These are phyloP conservation scores for Horisme vitalbata DNA, from an alignment of 2,888 invertebrate genomes.

Conservation along the genomic window DNA sequence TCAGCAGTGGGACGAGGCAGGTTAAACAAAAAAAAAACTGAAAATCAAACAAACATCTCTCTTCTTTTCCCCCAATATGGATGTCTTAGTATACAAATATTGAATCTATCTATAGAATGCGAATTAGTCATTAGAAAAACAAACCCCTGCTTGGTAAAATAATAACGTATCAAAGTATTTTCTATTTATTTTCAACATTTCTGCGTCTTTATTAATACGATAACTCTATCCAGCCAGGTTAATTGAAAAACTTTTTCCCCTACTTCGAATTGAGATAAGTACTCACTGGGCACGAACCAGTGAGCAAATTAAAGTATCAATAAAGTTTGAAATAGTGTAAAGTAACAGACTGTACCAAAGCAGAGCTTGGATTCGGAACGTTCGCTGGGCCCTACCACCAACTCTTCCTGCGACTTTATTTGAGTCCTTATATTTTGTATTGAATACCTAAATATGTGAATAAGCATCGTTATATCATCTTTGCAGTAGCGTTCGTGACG, in stretches of 20 bases:
- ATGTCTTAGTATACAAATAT: too few relatives aligned
- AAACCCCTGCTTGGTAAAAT: neutral
- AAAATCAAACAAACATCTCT: too few relatives aligned
- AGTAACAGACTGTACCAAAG: slow-evolving; percentile 49
- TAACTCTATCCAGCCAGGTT: slow-evolving; percentile 2
- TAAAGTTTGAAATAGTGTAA: slow-evolving; percentile 52
- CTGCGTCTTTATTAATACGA: neutral
- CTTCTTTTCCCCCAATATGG: too few relatives aligned
- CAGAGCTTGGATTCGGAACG: slow-evolving; percentile 59
- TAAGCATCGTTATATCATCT: too few relatives aligned
- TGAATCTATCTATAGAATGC: too few relatives aligned
- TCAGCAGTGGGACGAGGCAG: too few relatives aligned
- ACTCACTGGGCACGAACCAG: slow-evolving; percentile 25
- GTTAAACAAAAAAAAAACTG: too few relatives aligned
- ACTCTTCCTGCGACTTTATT: neutral
- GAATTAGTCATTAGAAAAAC: too few relatives aligned
- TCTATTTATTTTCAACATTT: neutral
- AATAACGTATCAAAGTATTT: neutral
- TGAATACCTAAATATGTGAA: too few relatives aligned
- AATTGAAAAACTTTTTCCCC: slow-evolving; percentile 10
- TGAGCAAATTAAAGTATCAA: slow-evolving; percentile 46
- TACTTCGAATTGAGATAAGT: slow-evolving; percentile 12
- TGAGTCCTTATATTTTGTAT: too few relatives aligned
- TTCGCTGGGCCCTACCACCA: slow-evolving; percentile 35
- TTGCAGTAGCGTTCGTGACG: too few relatives aligned